A percentile compares a stretch with the other conserved stretches of the same genome.
Conservation (phyloP, 2,113 vertebrate genomes). For the Sapayoa aenigma region DNA sequence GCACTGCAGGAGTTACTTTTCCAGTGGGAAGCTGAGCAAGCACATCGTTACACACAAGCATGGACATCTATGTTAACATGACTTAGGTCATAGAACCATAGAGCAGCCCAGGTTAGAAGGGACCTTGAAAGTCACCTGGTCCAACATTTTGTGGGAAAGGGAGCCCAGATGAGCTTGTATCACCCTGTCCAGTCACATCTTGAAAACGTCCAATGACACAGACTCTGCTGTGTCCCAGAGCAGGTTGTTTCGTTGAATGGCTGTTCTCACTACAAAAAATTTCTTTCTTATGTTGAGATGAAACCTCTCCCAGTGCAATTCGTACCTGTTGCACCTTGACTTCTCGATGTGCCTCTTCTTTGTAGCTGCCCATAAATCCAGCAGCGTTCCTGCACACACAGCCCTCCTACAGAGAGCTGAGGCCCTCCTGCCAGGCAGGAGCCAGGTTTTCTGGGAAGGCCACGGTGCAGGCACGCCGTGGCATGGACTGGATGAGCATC, state of each 20-base stretch:
- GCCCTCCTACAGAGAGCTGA: neutral
- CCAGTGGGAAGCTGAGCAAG: neutral
- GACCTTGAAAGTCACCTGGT: neutral
- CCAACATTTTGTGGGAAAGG: neutral
- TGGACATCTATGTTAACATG: fast-evolving
- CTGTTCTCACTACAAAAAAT: neutral
- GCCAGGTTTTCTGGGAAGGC: neutral
- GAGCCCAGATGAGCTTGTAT: neutral
- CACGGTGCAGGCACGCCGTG: neutral
- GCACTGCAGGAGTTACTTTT: neutral
- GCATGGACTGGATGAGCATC: neutral
- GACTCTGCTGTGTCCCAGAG: neutral
- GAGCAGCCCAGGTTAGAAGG: neutral
- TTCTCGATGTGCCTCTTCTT: neutral
- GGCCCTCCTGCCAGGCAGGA: neutral
- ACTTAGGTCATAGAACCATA: fast-evolving
- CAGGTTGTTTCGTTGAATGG: neutral
- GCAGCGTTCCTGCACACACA: fast-evolving
- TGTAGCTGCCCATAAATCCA: neutral
- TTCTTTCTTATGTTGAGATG: neutral
- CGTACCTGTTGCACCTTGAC: neutral
- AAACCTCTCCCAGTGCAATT: neutral
- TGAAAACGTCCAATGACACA: fast-evolving
- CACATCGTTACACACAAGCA: neutral
- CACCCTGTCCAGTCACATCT: neutral